These are phyloP conservation scores for Mus spicilegus DNA, from an alignment of 2,113 vertebrate species.

Conservation along the genomic window DNA sequence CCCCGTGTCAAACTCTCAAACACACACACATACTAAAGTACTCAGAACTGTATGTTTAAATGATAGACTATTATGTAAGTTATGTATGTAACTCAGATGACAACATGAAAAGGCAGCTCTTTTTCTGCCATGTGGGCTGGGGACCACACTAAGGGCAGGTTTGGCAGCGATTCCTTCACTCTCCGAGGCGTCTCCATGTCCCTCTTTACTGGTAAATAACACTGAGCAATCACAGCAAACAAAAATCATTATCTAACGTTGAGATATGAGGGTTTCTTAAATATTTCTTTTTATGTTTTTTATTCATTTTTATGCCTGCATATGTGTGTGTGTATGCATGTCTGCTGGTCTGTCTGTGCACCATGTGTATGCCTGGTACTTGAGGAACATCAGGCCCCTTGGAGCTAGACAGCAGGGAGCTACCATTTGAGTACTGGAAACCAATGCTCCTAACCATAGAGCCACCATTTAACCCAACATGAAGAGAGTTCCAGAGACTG, in stretches of 20 bases:
- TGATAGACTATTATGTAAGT: background rate
- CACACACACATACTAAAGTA: background rate
- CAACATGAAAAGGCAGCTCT: background rate
- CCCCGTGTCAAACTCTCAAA: background rate
- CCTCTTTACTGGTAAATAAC: background rate
- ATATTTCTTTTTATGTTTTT: background rate
- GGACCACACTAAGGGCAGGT: background rate
- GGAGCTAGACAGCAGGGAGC: background rate
- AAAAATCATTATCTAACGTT: background rate
- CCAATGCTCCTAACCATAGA: background rate
- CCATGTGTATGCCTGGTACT: background rate
- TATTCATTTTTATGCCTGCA: background rate
- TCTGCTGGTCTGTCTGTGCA: background rate
- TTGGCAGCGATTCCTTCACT: background rate
- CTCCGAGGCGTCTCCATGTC: background rate
- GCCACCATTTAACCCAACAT: background rate
- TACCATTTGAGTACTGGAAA: background rate
- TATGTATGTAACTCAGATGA: background rate
- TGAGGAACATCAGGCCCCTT: background rate
- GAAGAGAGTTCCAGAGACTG: background rate
- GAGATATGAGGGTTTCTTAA: background rate
- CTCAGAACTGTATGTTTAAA: background rate
- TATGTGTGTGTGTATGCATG: background rate
- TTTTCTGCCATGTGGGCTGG: background rate
- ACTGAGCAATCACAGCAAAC: background rate